Evolutionary conservation across 2,888 invertebrate genomes (phyloP).

Genomic region (Leucozona laternaria): DNA sequence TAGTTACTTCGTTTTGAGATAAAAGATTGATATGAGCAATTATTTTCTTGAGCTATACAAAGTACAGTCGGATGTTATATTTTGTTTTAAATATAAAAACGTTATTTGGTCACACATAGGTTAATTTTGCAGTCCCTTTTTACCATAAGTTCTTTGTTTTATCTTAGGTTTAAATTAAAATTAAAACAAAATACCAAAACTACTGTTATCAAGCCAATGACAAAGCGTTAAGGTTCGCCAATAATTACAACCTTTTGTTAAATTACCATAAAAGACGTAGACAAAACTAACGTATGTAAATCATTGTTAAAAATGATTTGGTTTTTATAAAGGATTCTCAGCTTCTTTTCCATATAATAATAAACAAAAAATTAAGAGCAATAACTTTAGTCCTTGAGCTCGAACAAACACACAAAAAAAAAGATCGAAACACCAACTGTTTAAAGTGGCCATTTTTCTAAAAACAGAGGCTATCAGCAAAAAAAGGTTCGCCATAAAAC

Average conservation of each 20-base stretch:
- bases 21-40: too few species aligned
- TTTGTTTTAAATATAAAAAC: too few species aligned
- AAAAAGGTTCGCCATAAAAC: conserved; percentile 57
- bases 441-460: conserved; percentile 25
- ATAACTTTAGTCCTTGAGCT: conserved; percentile 23
- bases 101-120: too few species aligned
- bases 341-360: conserved; percentile 15
- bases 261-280: not conserved
- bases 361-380: conserved; percentile 40
- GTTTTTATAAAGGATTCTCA: not conserved
- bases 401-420: not conserved
- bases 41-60: too few species aligned
- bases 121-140: not conserved
- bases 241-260: not conserved
- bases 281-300: conserved; percentile 19
- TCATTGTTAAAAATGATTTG: conserved; percentile 39
- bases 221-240: not conserved
- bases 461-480: not conserved
- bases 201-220: not conserved
- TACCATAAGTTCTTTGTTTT: not conserved
- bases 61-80: too few species aligned
- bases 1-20: too few species aligned
- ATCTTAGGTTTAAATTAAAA: not conserved
- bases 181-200: not conserved
- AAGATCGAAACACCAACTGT: conserved; percentile 25